Base-by-base conservation (phyloP, 2,888 invertebrate genomes). In the Pterostichus niger region DNA sequence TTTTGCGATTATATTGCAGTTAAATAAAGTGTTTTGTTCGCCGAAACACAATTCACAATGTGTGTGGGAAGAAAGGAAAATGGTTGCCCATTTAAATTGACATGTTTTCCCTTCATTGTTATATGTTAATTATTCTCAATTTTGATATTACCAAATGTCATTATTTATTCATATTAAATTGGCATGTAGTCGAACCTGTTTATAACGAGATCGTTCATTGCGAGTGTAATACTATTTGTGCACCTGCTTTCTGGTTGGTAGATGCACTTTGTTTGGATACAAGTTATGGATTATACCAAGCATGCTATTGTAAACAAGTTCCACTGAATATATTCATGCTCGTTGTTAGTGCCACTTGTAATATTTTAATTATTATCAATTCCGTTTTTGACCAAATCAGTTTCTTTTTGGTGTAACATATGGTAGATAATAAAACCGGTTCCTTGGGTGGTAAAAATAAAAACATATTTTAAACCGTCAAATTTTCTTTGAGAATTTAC, bases 1-100 rank as follows among this genome's bases (percentile, higher is more conserved):
- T 77, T 77, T 77, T 77, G 59, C 80, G 80, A 68, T 80, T 80
- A 80, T 80, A 64, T 68, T 80, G 68, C 64, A 68, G 49, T 80
- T 80, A 80, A 68, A 80, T 80, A 24, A 24, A 49, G 52, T 15
- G 13, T 49, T 46, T 75, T 54, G 52, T 35, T 77, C 46, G 75
- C 31, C 75, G 46, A 33, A 68, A 52, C 68, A 46, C n/a, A 15
- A 46, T 10, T 35, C 59, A 59, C 44, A 13, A 35, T 80, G 68
- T 46, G 33, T 76, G 52, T 80, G 80, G 68, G 80, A 80, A 80
- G 15, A n/a, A 46, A 15, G 4, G 4, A 76, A 52, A 52, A 64
- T 40, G 35, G 40, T 2, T 7, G 9, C 11, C 40, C 1, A 13
- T 31, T 31, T 56, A 15, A 56, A 24, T 56, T 56, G 56, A 56